Evolutionary conservation across 2,888 invertebrate genomes (phyloP).

Genomic region (Drosophila seclusa): DNA sequence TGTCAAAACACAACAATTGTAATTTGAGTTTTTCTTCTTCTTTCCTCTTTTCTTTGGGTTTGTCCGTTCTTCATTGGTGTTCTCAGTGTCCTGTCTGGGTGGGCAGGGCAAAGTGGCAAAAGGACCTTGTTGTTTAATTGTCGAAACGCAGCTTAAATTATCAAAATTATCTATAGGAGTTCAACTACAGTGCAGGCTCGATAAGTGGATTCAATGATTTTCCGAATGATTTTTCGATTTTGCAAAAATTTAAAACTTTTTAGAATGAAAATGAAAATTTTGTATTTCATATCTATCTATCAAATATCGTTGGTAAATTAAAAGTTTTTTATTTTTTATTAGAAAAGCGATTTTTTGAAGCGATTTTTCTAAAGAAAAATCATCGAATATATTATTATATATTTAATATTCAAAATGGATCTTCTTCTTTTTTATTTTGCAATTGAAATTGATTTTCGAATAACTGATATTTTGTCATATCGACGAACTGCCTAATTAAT

Average conservation of each 20-base stretch:
- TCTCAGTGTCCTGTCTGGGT: conserved; percentile 22
- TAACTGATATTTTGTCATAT: background rate
- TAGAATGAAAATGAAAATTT: background rate
- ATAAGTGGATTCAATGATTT: background rate
- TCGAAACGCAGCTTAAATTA: conserved; percentile 22
- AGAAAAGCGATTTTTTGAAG: too few species aligned
- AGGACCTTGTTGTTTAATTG: conserved; percentile 5
- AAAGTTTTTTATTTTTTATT: too few species aligned
- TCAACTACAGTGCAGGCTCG: background rate
- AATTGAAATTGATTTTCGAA: background rate
- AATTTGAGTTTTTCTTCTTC: conserved; percentile 20
- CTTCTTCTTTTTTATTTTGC: background rate
- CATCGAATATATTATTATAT: too few species aligned
- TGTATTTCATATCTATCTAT: background rate
- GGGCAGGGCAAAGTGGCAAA: conserved; percentile 38
- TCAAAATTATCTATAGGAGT: conserved; percentile 1
- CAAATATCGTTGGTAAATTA: too few species aligned
- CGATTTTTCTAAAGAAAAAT: too few species aligned
- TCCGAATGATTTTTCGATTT: background rate
- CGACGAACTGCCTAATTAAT: background rate
- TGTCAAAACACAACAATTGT: conserved; percentile 43
- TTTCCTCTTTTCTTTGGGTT: background rate
- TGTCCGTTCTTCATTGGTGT: conserved; percentile 4
- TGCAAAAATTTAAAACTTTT: background rate
- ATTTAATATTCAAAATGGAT: too few species aligned